Evolutionary conservation across 2,888 invertebrate genomes (phyloP), one percentile per base, ranked within the genome.

Genomic region (Steinernema scapterisci): DNA sequence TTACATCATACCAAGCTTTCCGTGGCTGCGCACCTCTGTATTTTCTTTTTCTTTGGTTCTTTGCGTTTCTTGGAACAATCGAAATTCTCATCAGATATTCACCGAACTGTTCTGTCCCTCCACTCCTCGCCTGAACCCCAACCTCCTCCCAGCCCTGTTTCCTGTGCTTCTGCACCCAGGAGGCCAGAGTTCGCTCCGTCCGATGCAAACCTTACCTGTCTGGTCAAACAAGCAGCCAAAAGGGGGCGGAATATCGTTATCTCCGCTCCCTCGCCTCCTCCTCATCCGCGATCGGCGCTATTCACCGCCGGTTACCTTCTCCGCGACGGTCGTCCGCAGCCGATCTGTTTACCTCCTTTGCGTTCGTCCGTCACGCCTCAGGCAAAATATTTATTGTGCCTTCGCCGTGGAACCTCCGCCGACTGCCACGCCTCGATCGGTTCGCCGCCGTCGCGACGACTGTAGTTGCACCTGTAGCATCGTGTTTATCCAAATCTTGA

Each of bases 191-290:
- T 3, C 48, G 48, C 13, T 19, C 21, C 7, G 6, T 23, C 19
- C 2, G 52, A 19, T 38, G 38, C 9, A 38, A 38, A 38, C 38
- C 38, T 38, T 38, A 38, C 38, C 38, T 38, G 38, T 38, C 38
- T 38, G 38, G 38, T 38, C 38, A 38, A 21, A 11, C 31, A 27
- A 63, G 31, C 27, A 63, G 63, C 63, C 63, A 63, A 63, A 63
- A 54, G 25, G 27, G 54, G 63, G 63, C 63, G 63, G 63, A 63
- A 63, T 63, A 38, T 63, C 63, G 63, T 63, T 63, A 63, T 63
- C 63, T 63, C 63, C 48, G n/a, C 63, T 25, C 21, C 54, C 23
- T 21, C 27, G 63, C 63, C 63, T 63, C 63, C 27, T 63, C 63
- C 63, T 16, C 52, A 11, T 23, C 31, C 25, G n/a, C n/a, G 63